These are phyloP conservation scores for Scelioninae gen. 2 DNA, from an alignment of 2,888 invertebrate genomes.

Conservation along the genomic window DNA sequence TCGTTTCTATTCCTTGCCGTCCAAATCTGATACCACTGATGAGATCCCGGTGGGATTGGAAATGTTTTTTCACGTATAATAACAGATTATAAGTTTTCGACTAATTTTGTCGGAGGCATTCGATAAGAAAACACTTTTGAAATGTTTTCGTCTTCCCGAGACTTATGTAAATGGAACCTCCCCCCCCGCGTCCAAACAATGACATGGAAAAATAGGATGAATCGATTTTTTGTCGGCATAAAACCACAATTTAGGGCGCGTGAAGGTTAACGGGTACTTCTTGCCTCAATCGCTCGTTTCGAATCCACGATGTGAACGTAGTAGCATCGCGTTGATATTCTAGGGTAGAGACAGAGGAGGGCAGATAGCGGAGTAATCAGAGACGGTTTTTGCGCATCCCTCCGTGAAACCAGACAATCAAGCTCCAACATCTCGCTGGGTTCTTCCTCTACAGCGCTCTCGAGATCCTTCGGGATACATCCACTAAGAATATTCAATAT, in stretches of 20 bases:
- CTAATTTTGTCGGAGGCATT: conserved; percentile 24
- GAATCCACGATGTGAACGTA: conserved; percentile 59
- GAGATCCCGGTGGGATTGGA: conserved; percentile 6
- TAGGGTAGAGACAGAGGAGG: conserved; percentile 41
- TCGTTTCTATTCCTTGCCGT: not conserved
- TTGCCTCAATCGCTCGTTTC: conserved; percentile 54
- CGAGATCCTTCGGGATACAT: conserved; percentile 49
- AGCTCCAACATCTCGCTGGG: conserved; percentile 62
- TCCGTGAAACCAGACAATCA: conserved; percentile 70
- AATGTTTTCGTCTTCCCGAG: conserved; percentile 43
- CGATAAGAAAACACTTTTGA: conserved; percentile 52
- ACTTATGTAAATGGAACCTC: conserved; percentile 56
- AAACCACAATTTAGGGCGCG: conserved; percentile 63
- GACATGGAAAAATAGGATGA: conserved; percentile 57
- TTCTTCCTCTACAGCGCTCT: conserved; percentile 45
- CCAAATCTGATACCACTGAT: not conserved
- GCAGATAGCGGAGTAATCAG: conserved; percentile 69
- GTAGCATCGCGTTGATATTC: conserved; percentile 60
- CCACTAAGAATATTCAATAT: conserved; percentile 53
- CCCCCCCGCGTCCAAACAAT: conserved; percentile 50
- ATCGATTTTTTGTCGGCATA: conserved; percentile 67
- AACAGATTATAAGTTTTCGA: conserved; percentile 41
- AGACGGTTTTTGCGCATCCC: conserved; percentile 65
- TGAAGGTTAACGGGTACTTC: conserved; percentile 55
- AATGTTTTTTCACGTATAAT: conserved; percentile 33